Base-by-base conservation (phyloP, 2,797 vertebrate genomes). In the Vipera ursinii region DNA sequence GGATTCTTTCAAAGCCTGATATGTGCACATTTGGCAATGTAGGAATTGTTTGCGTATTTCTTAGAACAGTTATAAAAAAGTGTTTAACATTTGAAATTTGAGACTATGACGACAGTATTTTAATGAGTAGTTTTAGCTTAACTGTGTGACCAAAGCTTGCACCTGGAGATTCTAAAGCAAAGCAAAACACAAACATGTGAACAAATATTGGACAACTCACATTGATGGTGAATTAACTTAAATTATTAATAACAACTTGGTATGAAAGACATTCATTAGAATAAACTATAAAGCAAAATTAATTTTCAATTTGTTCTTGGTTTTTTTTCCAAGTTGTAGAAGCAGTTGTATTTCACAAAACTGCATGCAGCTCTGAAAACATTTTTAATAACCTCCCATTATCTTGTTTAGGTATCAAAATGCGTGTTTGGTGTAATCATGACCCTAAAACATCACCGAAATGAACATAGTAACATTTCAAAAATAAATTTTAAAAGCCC, bases 51-150 rank as follows among this genome's bases (percentile, higher is more conserved):
- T 73, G 86, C 44, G 32, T 82, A 1, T 93, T 94, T 94, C 73
- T 93, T 0, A 86, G 87, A 55, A 91, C 89, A 82, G 55, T 87
- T 87, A 55, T 89, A 69, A 94, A 96, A 95, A 90, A 95, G 92
- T 69, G 90, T 87, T 82, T 93, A 87, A 95, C 89, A 65, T 96
- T 94, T 90, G 93, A 95, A 95, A 96, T 1, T 0, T 85, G 93
- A 95, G 94, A 89, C 93, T 91, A 55, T 48, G 56, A 87, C 73
- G 85, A 51, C 22, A 87, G 13, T 89, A 57, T 9, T 86, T 94
- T 85, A 91, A 91, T 53, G 59, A 91, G 78, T 61, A 57, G 17
- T 65, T 48, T 60, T 87, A 38, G 32, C 59, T 91, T 63, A 85
- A 91, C 61, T 51, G 65, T 87, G 61, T 32, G 14, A 88, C 56